Base-by-base conservation (phyloP, 2,797 vertebrate genomes). In the Fistularia tabacaria region DNA sequence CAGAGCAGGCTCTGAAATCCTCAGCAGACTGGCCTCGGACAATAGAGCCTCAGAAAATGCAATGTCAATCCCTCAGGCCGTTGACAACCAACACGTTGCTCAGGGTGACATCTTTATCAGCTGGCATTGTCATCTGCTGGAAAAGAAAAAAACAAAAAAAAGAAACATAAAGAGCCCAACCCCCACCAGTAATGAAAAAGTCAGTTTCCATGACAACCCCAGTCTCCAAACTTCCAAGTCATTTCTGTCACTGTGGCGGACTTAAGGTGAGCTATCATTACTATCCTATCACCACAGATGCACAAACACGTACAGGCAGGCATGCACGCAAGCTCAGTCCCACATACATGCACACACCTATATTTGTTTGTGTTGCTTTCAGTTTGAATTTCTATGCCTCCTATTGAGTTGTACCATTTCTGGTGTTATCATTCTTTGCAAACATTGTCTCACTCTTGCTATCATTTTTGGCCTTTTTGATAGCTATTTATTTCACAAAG, bases 171-270 rank as follows among this genome's bases (percentile, higher is more conserved):
- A 74, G 62, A 77, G 56, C 56, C 36, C 12, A 38, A 14, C 43
- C 38, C 5, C 53, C 47, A 8, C 40, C 39, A 80, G 74, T 45
- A 13, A 72, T 53, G 69, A 52, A 67, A 77, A 83, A 82, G 75
- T 74, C 78, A 11, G 88, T 89, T 85, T 82, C 87, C 85, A 85
- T 88, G 86, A 79, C 83, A 79, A 88, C 82, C 0, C 54, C 42
- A 15, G 59, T 51, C 73, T 76, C 65, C 66, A 71, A 86, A 86
- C 71, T 85, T 80, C 62, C 69, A 69, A 77, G 81, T 70, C 63
- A 65, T 73, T 79, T 82, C 72, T 71, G 77, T 77, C 75, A 85
- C 55, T 48, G 59, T 71, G 45, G 54, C 71, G 69, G 83, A 75
- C 74, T 74, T 71, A 59, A 79, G 77, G 73, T 81, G 73, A 84